Base-by-base conservation (phyloP, 2,888 invertebrate species). In the Odontomyia ornata region DNA sequence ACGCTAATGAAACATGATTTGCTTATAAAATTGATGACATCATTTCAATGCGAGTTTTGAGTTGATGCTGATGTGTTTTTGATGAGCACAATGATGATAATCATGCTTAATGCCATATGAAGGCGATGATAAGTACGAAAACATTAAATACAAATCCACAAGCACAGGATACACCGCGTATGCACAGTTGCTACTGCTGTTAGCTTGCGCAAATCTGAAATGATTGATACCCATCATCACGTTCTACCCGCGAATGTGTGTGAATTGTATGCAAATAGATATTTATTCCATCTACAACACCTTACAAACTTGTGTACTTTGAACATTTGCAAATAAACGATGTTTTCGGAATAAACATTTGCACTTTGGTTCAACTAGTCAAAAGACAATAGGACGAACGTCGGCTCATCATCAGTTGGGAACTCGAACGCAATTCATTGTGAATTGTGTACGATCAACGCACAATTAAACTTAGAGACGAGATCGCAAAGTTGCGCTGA, bases 1-100 rank as follows among this genome's bases (percentile, higher is more conserved):
- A 43, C 43, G 65, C 43, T 43, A 65, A 65, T 65, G 65, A 65
- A 65, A 65, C 65, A 65, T 65, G 65, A 65, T 65, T 65, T 1
- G 65, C 65, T 65, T 65, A 36, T 65, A 65, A 15, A 43, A 30
- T 65, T 65, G 65, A 65, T 43, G 43, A 43, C 65, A 65, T 65
- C 65, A 62, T 65, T 65, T 15, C 65, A 43, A 36, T 30, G 21
- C 4, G 43, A 36, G 28, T 27, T n/a, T n/a, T 62, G 62, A 15
- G 21, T 64, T 30, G 1, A 64, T 64, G 65, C 18, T 43, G 36
- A 43, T 43, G n/a, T 21, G 21, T 23, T 43, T 18, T 43, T 30
- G 65, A 65, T 65, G 65, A 43, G 18, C 9, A n/a, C 27, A 21
- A 65, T 36, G 65, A 36, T 18, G 65, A 43, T n/a, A 65, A 65